A percentile compares a stretch with the other conserved stretches of the same genome.
Evolutionary conservation across 1,140 invertebrate species (phyloP).

Genomic region (Scylla paramamosain): DNA sequence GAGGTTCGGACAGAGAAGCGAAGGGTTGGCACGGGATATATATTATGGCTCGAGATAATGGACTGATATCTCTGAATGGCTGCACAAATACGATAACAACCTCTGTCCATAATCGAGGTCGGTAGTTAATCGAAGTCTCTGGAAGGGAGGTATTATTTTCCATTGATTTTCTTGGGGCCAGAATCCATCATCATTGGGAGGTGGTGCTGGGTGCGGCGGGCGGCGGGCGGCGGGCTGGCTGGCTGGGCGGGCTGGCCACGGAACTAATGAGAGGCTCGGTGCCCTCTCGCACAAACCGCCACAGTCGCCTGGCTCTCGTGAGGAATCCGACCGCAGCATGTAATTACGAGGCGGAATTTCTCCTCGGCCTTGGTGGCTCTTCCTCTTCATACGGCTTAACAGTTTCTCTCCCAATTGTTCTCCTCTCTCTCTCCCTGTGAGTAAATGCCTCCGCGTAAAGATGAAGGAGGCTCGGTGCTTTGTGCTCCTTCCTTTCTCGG

Average conservation of each 20-base stretch:
- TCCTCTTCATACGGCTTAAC: too few species aligned
- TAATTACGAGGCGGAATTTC: constrained; percentile 13
- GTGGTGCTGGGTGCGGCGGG: not conserved
- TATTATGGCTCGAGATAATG: not conserved
- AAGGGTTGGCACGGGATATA: not conserved
- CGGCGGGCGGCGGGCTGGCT: not conserved
- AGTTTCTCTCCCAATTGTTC: too few species aligned
- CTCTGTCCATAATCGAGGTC: constrained; percentile 1
- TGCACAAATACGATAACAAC: constrained; percentile 23
- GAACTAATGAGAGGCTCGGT: not conserved
- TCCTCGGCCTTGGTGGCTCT: not conserved
- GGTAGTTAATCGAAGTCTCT: constrained; percentile 1
- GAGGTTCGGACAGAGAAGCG: not conserved
- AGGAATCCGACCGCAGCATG: constrained; percentile 10
- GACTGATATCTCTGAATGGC: constrained; percentile 13
- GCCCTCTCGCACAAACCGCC: not conserved
- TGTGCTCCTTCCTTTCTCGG: too few species aligned
- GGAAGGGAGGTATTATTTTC: not conserved
- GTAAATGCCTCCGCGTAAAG: too few species aligned
- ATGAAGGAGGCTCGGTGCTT: too few species aligned
- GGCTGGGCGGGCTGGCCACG: not conserved
- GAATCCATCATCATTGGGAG: constrained; percentile 1
- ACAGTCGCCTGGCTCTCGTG: not conserved
- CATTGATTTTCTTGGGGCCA: not conserved
- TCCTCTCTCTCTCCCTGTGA: too few species aligned